Base-by-base conservation (phyloP, 2,797 vertebrate genomes). In the Glossophaga mutica region DNA sequence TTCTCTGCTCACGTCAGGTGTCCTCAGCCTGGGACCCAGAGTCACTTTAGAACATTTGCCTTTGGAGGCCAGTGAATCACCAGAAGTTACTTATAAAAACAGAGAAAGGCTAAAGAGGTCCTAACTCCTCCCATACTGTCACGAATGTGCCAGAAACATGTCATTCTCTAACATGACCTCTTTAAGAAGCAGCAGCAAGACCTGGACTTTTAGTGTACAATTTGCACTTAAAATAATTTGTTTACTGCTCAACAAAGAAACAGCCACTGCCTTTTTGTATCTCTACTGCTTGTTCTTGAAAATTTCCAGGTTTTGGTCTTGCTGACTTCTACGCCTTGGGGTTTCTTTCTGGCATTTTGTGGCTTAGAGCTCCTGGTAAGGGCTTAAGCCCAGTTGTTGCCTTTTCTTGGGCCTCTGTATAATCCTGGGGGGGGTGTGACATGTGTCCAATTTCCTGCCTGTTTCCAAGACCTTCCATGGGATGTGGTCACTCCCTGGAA, bases 81-180 rank as follows among this genome's bases (percentile, higher is more conserved):
- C 29, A 55, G 50, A 50, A 83, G 83, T 57, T 46, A 62, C 57
- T 87, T 68, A 50, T 39, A 55, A 79, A 22, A 81, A 62, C 9
- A 85, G 86, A 77, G 26, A 92, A 84, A 91, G n/a, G 15, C 48
- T 70, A 29, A 87, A 86, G 57, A 82, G 55, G 5, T 85, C 15
- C 12, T 88, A 92, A 34, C 29, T n/a, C 24, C 26, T 24, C n/a
- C 1, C 3, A 14, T 5, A 6, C 10, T 73, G 26, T 65, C 83
- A 57, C 44, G 74, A 83, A 78, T 62, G 19, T 79, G 29, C n/a
- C 70, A 0, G 52, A 52, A 71, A 65, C 48, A 37, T 48, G n/a
- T 4, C 67, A 16, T 18, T 92, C 39, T 32, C 84, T 24, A 74
- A 21, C 55, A 57, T 6, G 18, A 57, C 8, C 11, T 39, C 21